phyloP scores from a whole-genome alignment of 2,888 invertebrate genomes.

The Venusia cambrica region DNA sequence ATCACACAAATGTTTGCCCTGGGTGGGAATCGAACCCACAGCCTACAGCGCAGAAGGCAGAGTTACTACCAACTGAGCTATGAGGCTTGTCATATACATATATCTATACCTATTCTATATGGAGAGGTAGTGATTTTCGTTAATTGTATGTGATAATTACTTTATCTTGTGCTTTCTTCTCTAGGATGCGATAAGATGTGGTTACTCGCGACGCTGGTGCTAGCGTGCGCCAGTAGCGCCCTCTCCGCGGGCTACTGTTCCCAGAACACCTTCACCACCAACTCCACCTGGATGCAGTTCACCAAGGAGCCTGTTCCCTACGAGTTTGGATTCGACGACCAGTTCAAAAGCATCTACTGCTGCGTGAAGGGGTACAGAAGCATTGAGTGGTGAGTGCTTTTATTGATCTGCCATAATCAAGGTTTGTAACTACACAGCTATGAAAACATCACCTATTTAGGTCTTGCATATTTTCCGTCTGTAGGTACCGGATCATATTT shows the following conservation, averaged over 20 bases:
- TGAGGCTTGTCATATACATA: too few relatives aligned
- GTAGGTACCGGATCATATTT: too few relatives aligned
- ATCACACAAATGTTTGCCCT: too few relatives aligned
- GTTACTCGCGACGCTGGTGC: slow-evolving; percentile 46
- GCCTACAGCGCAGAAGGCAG: too few relatives aligned
- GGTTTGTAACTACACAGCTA: too few relatives aligned
- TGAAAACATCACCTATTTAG: too few relatives aligned
- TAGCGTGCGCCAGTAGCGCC: slow-evolving; percentile 40
- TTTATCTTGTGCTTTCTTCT: too few relatives aligned
- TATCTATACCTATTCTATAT: too few relatives aligned
- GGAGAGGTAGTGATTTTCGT: too few relatives aligned
- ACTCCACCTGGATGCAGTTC: slow-evolving; percentile 85
- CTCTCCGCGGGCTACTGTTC: slow-evolving; percentile 79
- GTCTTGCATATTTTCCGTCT: too few relatives aligned
- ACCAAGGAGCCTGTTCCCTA: slow-evolving; percentile 85
- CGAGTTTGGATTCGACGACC: slow-evolving; percentile 85
- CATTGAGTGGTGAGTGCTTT: slow-evolving; percentile 87
- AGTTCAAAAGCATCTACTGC: slow-evolving; percentile 89
- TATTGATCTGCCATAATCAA: background rate
- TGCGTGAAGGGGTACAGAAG: slow-evolving; percentile 88
- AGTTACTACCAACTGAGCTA: too few relatives aligned
- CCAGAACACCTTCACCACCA: slow-evolving; percentile 77
- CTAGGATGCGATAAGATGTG: slow-evolving; percentile 54
- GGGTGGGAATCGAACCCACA: too few relatives aligned
- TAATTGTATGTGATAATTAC: background rate